phyloP scores from a whole-genome alignment of 1,140 invertebrate species.

The Lutraria rhynchaena region DNA sequence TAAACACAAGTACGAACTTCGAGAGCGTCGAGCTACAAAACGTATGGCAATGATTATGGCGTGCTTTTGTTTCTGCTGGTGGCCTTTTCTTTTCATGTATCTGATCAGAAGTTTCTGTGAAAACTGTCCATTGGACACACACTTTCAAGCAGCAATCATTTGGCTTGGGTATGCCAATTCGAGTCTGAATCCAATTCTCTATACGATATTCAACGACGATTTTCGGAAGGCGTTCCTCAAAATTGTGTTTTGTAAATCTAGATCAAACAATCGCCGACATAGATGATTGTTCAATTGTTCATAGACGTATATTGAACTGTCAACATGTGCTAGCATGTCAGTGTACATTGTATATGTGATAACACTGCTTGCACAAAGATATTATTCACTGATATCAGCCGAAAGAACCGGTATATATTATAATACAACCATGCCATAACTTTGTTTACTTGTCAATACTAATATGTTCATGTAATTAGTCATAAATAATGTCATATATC shows the following conservation, averaged over 20 bases:
- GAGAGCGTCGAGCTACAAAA: constrained; percentile 97
- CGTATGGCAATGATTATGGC: constrained; percentile 99
- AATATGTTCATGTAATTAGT: no score
- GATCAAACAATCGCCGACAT: constrained; percentile 18
- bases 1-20: constrained; percentile 82
- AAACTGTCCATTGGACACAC: constrained; percentile 71
- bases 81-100: constrained; percentile 96
- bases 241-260: constrained; percentile 59
- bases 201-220: constrained; percentile 99
- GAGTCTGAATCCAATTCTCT: constrained; percentile 96
- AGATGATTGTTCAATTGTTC: constrained; percentile 4
- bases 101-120: constrained; percentile 76
- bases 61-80: constrained; percentile 98
- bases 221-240: constrained; percentile 96
- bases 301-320: no score
- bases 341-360: no score
- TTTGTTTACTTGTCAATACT: no score
- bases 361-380: no score
- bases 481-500: no score
- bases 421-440: no score
- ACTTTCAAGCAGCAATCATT: constrained; percentile 77
- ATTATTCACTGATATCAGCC: no score
- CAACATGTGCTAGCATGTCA: no score
- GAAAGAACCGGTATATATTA: no score
- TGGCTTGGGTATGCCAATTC: constrained; percentile 99